Conservation (phyloP, 1,140 invertebrate genomes). For the Meloidogyne hapla region DNA sequence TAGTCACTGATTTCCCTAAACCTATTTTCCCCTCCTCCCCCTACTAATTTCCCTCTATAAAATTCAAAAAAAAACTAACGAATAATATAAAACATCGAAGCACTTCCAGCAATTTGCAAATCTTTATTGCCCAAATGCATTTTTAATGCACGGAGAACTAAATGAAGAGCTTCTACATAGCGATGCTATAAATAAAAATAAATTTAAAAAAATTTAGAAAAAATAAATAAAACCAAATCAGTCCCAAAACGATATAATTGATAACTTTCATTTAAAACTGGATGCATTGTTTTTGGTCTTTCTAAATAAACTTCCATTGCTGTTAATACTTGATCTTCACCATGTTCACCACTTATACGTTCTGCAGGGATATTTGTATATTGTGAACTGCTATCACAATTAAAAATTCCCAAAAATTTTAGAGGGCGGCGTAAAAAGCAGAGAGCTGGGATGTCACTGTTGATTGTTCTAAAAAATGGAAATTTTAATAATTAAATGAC, state of each 20-base stretch:
- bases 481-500: too few species aligned
- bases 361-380: constrained; percentile 37
- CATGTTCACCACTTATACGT: constrained; percentile 37
- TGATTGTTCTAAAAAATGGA: constrained; percentile 17
- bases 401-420: constrained; percentile 44
- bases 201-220: not conserved
- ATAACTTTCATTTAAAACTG: constrained; percentile 41
- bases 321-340: constrained; percentile 34
- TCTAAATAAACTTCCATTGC: constrained; percentile 40
- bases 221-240: constrained; percentile 30
- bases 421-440: constrained; percentile 32
- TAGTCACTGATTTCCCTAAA: too few species aligned
- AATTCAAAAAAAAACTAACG: constrained; percentile 21
- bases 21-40: too few species aligned
- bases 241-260: constrained; percentile 41
- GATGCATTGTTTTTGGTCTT: constrained; percentile 43
- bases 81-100: constrained; percentile 63
- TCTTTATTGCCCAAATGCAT: constrained; percentile 32
- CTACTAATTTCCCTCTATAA: too few species aligned
- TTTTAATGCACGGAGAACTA: constrained; percentile 30
- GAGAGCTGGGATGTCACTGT: constrained; percentile 40
- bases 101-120: constrained; percentile 60
- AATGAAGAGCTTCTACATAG: constrained; percentile 42
- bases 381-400: constrained; percentile 36
- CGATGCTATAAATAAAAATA: constrained; percentile 27